Base-by-base conservation (phyloP, 2,888 invertebrate species). In the Athalia circularis region DNA sequence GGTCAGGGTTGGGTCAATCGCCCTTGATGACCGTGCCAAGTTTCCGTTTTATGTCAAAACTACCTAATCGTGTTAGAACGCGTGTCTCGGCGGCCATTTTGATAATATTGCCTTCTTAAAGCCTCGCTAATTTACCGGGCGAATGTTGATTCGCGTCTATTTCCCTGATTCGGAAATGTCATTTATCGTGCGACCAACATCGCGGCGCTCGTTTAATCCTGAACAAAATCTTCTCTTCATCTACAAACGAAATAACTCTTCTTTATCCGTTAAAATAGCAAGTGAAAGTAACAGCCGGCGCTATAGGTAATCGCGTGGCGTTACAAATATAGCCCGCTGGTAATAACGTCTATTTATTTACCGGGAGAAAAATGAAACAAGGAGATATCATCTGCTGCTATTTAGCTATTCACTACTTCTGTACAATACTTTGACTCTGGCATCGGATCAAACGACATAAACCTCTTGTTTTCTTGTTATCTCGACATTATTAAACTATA, bases 241-340 rank as follows among this genome's bases (percentile, higher is more conserved):
- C 13, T 65, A 15, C n/a, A 6, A 54, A 54, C 52, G 8, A 43
- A 52, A 52, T n/a, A 54, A 4, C 11, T 15, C 15, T 57, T 72
- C 9, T 2, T 7, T 15, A 45, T 72, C 47, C 4, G 57, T 9
- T 72, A 47, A 59, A 72, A 59, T 59, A 50, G 13, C n/a, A 13
- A 59, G 72, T 72, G 72, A 72, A 72, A 72, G 72, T 72, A 70
- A 65, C 52, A 68, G 29, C 68, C 68, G 68, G 68, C 54, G 61
- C 29, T 29, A 29, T n/a, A 61, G 11, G 52, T 29, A 29, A 43
- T 11, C 13, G 68, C 68, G 68, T 68, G 68, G 68, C 54, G 52
- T 68, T 54, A 54, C 9, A 59, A 57, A 57, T 57, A 70, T 72
- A 72, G 59, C 72, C 52, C 52, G 15, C 43, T 52, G 29, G 68